Evolutionary conservation across 1,140 invertebrate species (phyloP).

Genomic region (Chionoecetes opilio): DNA sequence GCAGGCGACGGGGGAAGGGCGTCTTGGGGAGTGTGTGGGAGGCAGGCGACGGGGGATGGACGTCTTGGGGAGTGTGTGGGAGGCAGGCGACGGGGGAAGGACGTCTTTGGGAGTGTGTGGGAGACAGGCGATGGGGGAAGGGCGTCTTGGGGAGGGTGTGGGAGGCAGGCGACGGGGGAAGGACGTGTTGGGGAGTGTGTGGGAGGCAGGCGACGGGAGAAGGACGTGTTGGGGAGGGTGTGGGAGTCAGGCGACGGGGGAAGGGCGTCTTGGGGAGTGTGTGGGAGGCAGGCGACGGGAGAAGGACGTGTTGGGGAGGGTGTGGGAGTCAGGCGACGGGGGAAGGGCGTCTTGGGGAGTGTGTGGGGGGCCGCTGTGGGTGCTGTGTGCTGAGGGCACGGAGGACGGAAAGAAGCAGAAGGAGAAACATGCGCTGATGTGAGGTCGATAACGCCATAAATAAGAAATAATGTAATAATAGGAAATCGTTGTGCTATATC

Average conservation of each 20-base stretch:
- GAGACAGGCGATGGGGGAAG: not conserved
- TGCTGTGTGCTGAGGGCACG: too few species aligned
- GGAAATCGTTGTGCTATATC: too few species aligned
- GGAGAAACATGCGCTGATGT: too few species aligned
- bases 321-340: not conserved
- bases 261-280: slow-evolving; percentile 6
- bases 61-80: too few species aligned
- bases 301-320: not conserved
- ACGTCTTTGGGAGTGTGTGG: too few species aligned
- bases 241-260: not conserved
- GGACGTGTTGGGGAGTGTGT: too few species aligned
- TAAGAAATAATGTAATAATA: too few species aligned
- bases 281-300: not conserved
- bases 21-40: too few species aligned
- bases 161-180: not conserved
- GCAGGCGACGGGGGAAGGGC: not conserved
- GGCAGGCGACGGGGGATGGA: not conserved
- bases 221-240: not conserved
- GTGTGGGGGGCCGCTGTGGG: too few species aligned
- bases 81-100: not conserved
- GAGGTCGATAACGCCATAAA: too few species aligned
- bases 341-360: too few species aligned
- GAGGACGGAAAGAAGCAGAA: too few species aligned
- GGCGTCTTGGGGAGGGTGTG: not conserved
- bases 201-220: not conserved